These are phyloP conservation scores for Lasius fuliginosus DNA, from an alignment of 2,888 invertebrate genomes.

Conservation along the genomic window DNA sequence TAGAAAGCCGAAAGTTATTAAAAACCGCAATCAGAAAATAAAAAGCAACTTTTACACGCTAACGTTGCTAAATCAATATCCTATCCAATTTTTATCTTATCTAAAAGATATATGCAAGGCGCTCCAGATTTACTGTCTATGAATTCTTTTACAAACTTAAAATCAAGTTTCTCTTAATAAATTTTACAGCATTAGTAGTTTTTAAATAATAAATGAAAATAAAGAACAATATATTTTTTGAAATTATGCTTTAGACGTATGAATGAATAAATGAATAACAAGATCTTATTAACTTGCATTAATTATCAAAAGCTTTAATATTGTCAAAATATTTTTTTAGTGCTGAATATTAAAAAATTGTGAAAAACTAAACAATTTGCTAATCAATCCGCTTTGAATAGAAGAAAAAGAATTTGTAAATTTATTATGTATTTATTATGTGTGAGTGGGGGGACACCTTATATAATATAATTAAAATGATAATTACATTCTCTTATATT, in stretches of 20 bases:
- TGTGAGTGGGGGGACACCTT: not conserved
- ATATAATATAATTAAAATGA: not conserved
- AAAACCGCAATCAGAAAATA: not conserved
- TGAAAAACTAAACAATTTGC: not conserved
- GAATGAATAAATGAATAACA: conserved; percentile 3
- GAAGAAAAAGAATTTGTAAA: not conserved
- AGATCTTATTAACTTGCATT: not conserved
- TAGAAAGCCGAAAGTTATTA: not conserved
- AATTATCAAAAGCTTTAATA: not conserved
- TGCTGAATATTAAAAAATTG: not conserved
- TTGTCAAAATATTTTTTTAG: not conserved
- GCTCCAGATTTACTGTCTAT: not conserved
- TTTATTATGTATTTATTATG: not conserved
- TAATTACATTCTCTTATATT: not conserved
- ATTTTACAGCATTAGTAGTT: not conserved
- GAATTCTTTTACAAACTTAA: not conserved
- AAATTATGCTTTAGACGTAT: not conserved
- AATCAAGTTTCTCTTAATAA: not conserved
- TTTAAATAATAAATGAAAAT: not conserved
- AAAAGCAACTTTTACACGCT: conserved; percentile 14
- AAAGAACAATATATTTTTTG: not conserved
- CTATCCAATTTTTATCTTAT: conserved; percentile 29
- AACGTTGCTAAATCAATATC: not conserved
- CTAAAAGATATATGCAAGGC: conserved; percentile 33
- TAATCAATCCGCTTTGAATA: not conserved